Percentiles rank a stretch among this genome's conserved stretches.
phyloP scores from a whole-genome alignment of 2,797 vertebrate genomes.

The Lycodopsis pacificus region DNA sequence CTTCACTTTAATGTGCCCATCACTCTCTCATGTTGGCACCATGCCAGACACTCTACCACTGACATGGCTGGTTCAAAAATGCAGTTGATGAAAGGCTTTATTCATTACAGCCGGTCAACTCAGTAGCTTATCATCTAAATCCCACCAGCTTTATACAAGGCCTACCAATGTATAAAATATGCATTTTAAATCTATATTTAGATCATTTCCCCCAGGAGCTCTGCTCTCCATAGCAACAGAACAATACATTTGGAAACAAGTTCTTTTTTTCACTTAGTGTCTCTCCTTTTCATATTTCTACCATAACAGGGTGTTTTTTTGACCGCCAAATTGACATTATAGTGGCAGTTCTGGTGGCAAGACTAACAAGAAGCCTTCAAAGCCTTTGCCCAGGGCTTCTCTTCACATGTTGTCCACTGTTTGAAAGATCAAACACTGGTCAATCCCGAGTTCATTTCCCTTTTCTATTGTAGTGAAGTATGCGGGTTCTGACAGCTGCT shows the following conservation, averaged over 20 bases:
- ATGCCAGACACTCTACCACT: neutral
- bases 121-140: constrained; percentile 21
- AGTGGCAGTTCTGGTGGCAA: constrained; percentile 53
- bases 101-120: constrained; percentile 30
- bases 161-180: constrained; percentile 26
- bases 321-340: constrained; percentile 66
- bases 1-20: constrained; percentile 7
- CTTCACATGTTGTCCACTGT: constrained; percentile 56
- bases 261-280: constrained; percentile 34
- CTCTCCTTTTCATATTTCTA: constrained; percentile 55
- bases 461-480: constrained; percentile 54
- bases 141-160: constrained; percentile 6
- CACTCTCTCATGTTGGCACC: constrained; percentile 2
- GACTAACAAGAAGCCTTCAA: constrained; percentile 62
- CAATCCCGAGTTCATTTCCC: constrained; percentile 47
- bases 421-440: constrained; percentile 64
- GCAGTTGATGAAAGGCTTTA: constrained; percentile 34
- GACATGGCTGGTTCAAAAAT: constrained; percentile 6
- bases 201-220: constrained; percentile 6
- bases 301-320: constrained; percentile 25
- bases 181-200: constrained; percentile 47
- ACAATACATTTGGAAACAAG: constrained; percentile 27
- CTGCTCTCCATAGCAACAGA: constrained; percentile 20
- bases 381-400: constrained; percentile 43
- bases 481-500: constrained; percentile 38